These are phyloP conservation scores for Smithornis capensis DNA, from an alignment of 2,113 vertebrate genomes.

Conservation along the genomic window DNA sequence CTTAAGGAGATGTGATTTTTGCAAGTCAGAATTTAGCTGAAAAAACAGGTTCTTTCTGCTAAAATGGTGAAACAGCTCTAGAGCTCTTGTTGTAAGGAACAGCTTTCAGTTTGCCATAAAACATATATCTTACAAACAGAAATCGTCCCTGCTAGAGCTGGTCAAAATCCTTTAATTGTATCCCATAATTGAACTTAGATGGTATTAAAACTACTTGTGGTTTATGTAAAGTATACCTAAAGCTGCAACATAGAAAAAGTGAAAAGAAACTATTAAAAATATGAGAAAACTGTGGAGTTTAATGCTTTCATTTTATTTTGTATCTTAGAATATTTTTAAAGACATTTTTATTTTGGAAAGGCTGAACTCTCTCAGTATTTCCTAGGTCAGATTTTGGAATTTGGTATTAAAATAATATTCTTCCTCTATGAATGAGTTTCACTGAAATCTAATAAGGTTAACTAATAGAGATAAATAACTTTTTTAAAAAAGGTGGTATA, in stretches of 20 bases:
- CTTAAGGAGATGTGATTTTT: conserved; percentile 15
- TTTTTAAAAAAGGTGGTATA: not conserved
- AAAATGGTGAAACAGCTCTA: not conserved
- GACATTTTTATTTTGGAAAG: not conserved
- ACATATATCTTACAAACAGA: conserved; percentile 9
- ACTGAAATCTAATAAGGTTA: not conserved
- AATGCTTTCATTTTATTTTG: not conserved
- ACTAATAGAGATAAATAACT: not conserved
- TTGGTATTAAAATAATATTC: not conserved
- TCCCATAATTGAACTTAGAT: not conserved
- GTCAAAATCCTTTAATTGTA: conserved; percentile 1
- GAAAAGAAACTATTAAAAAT: not conserved
- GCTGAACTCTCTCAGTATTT: not conserved
- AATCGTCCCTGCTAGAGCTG: not conserved
- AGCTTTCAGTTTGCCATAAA: not conserved
- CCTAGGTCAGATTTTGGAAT: not conserved
- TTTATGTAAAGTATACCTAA: not conserved
- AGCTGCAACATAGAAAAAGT: not conserved
- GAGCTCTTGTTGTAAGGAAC: not conserved
- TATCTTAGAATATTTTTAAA: not conserved
- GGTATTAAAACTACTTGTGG: not conserved
- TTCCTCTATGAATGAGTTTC: not conserved
- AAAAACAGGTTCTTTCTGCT: conserved; percentile 11
- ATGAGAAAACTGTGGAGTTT: not conserved
- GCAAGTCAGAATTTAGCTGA: not conserved